These are phyloP conservation scores for Phymanthus crucifer DNA, from an alignment of 92 coral and sea anemone genomes.

Conservation along the genomic window DNA sequence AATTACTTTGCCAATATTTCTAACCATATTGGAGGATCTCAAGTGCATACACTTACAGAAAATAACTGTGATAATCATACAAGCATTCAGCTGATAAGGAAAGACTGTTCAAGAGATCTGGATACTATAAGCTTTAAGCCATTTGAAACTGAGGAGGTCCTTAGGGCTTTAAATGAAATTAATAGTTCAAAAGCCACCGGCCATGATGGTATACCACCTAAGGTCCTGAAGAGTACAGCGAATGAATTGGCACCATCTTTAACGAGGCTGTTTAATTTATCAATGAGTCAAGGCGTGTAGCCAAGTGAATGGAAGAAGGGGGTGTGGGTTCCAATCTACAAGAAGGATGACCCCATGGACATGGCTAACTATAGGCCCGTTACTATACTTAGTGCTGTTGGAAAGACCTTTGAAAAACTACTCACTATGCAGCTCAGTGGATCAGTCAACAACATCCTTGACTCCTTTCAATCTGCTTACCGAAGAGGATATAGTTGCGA, in stretches of 20 bases:
- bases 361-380: background rate
- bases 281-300: background rate
- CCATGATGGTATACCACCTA: too few relatives aligned
- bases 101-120: too few relatives aligned
- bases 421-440: background rate
- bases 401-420: background rate
- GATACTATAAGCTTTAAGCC: too few relatives aligned
- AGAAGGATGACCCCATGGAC: constrained; percentile 1
- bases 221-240: too few relatives aligned
- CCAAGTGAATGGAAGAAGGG: constrained; percentile 16
- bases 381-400: background rate
- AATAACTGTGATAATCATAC: too few relatives aligned
- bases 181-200: too few relatives aligned
- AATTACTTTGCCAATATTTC: constrained; percentile 28
- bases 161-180: too few relatives aligned
- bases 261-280: background rate
- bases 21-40: constrained; percentile 28
- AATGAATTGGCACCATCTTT: background rate
- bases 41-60: too few relatives aligned
- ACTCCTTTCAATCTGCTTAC: background rate
- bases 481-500: background rate
- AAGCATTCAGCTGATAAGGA: too few relatives aligned
- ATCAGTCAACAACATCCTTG: background rate
- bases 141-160: too few relatives aligned
- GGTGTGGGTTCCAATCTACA: constrained; percentile 12